A percentile compares a stretch with the other conserved stretches of the same genome.
Conservation (phyloP, 1,140 invertebrate genomes). For the Odontomachus brunneus region DNA sequence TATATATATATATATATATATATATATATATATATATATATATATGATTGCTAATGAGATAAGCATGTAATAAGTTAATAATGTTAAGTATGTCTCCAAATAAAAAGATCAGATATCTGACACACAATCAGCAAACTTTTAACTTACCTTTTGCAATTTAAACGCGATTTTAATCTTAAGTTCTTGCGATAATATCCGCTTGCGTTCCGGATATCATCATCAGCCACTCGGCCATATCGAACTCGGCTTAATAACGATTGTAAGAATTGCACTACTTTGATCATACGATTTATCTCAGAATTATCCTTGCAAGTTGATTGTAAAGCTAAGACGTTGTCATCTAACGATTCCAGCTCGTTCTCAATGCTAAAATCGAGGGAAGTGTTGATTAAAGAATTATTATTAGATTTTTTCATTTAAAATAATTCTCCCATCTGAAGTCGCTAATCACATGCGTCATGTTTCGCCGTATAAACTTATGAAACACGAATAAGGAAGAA, state of each 20-base stretch:
- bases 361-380: slow-evolving; percentile 27
- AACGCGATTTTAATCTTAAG: slow-evolving; percentile 45
- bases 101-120: too few relatives aligned
- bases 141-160: slow-evolving; percentile 26
- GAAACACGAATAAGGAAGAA: slow-evolving; percentile 40
- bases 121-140: too few relatives aligned
- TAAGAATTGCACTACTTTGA: slow-evolving; percentile 20
- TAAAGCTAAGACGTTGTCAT: slow-evolving; percentile 10
- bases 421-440: neutral
- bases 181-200: slow-evolving; percentile 23
- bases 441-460: slow-evolving; percentile 26
- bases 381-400: neutral
- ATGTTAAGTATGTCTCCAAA: too few relatives aligned
- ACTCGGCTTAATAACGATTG: slow-evolving; percentile 19
- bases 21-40: too few relatives aligned
- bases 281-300: slow-evolving; percentile 26
- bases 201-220: slow-evolving; percentile 45
- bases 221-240: slow-evolving; percentile 36
- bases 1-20: too few relatives aligned
- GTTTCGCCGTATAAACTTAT: slow-evolving; percentile 44
- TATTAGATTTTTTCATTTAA: neutral
- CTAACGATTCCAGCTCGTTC: slow-evolving; percentile 19
- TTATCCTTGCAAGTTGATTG: slow-evolving; percentile 27
- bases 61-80: too few relatives aligned
- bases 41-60: too few relatives aligned